These are phyloP conservation scores for Hypolimnas misippus DNA, from an alignment of 2,888 invertebrate species.

Conservation along the genomic window DNA sequence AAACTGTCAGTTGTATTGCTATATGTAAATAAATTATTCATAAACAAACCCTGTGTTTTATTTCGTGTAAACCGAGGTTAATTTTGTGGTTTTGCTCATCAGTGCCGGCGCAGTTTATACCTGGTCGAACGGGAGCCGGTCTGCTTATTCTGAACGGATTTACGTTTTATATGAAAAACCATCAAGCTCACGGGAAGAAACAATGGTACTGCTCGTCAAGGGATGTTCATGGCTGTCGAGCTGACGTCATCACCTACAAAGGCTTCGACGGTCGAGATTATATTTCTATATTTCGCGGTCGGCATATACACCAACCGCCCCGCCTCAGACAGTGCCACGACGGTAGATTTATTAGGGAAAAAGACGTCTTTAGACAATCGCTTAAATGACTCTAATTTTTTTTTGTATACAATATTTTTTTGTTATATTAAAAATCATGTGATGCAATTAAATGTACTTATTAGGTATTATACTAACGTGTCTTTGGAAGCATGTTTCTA, in stretches of 20 bases:
- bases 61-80: constrained; percentile 45
- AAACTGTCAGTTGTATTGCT: constrained; percentile 25
- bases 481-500: constrained; percentile 64
- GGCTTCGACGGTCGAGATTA: constrained; percentile 73
- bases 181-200: constrained; percentile 78
- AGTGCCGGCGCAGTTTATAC: constrained; percentile 79
- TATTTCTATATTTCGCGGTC: constrained; percentile 76
- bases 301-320: constrained; percentile 74
- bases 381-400: constrained; percentile 47
- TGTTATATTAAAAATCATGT: constrained; percentile 56
- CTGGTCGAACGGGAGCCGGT: constrained; percentile 75
- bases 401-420: constrained; percentile 47
- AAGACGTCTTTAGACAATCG: constrained; percentile 59
- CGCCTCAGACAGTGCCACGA: constrained; percentile 74
- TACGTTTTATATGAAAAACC: constrained; percentile 80
- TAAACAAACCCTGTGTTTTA: constrained; percentile 51
- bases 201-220: constrained; percentile 80
- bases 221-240: constrained; percentile 75
- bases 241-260: constrained; percentile 77
- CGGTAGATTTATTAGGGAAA: constrained; percentile 76
- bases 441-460: constrained; percentile 67
- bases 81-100: constrained; percentile 56
- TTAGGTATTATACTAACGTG: constrained; percentile 53
- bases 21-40: constrained; percentile 34
- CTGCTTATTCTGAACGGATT: constrained; percentile 75